These are phyloP conservation scores for Xenopus laevis DNA, from an alignment of 2,113 vertebrate species.

Conservation along the genomic window DNA sequence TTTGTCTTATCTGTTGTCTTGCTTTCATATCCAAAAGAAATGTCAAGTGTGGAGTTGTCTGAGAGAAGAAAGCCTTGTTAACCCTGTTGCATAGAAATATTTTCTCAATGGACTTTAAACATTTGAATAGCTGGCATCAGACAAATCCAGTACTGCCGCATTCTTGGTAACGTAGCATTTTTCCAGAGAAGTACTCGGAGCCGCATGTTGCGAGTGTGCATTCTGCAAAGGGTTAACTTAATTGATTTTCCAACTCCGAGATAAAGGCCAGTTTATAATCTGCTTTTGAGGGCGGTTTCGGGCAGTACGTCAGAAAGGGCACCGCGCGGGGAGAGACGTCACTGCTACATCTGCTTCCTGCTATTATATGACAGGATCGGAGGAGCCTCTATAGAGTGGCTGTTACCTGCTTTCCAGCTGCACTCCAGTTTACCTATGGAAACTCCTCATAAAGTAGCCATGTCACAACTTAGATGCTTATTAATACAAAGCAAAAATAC, in stretches of 20 bases:
- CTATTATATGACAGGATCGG: slow-evolving; percentile 16
- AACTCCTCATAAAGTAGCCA: no score
- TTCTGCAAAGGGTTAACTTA: slow-evolving; percentile 16
- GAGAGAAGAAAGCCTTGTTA: no score
- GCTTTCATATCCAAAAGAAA: no score
- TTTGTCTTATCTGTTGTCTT: no score
- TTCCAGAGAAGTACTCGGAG: neutral
- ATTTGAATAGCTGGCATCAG: neutral
- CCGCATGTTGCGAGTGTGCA: neutral
- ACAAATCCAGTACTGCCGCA: slow-evolving; percentile 1
- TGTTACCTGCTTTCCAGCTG: neutral
- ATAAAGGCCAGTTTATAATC: slow-evolving; percentile 33
- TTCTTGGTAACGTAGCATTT: neutral
- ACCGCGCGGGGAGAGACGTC: slow-evolving; percentile 24
- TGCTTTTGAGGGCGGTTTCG: slow-evolving; percentile 16
- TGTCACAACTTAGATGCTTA: no score
- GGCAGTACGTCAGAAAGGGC: slow-evolving; percentile 20
- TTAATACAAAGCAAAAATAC: no score
- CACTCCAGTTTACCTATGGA: no score
- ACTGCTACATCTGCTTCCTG: slow-evolving; percentile 36
- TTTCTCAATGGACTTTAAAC: no score
- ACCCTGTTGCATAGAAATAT: no score
- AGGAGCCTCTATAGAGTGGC: no score
- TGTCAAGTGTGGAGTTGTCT: neutral
- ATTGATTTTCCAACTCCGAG: slow-evolving; percentile 8